Base-by-base conservation (phyloP, 2,797 vertebrate species). In the Pogonophryne albipinna region DNA sequence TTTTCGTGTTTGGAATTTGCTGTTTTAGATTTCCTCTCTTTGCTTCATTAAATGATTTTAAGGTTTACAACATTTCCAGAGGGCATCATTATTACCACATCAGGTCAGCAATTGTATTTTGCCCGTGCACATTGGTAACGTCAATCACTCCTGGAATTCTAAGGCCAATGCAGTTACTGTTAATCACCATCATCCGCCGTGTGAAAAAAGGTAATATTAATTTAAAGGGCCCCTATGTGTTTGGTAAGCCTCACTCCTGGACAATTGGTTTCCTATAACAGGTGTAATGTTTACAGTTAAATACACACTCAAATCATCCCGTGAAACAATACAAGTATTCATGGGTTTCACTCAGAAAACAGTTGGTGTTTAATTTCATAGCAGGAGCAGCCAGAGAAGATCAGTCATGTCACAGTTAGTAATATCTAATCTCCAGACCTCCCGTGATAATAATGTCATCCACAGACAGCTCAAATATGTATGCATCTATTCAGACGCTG, bases 41-140 rank as follows among this genome's bases (percentile, higher is more conserved):
- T 71, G 52, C 68, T 49, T 76, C 78, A 84, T 88, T 76, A 76
- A 76, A 79, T 82, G 5, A 71, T 71, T 73, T 71, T 68, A 41
- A 57, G 61, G 53, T 74, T 74, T 80, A 47, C 74, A 65, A 65
- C 60, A 58, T 83, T 76, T 78, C 71, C 62, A 55, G 62, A 74
- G 73, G 66, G 51, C 73, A 66, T 74, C n/a, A 2, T 47, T 66
- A 34, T 71, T 72, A 71, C 50, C 72, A 66, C 55, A 77, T 57
- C 61, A 45, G 71, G 74, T 78, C 71, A 63, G 59, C 62, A 66
- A 58, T 89, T 74, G 70, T 49, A 59, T 56, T 60, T 49, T 57
- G 55, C 20, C 51, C 1, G 2, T 71, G 46, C 63, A 70, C 50
- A 55, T 58, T 41, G 19, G 49, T 72, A 66, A 80, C 75, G 68